These are phyloP conservation scores for Noctua janthe DNA, from an alignment of 2,888 invertebrate species.

Conservation along the genomic window DNA sequence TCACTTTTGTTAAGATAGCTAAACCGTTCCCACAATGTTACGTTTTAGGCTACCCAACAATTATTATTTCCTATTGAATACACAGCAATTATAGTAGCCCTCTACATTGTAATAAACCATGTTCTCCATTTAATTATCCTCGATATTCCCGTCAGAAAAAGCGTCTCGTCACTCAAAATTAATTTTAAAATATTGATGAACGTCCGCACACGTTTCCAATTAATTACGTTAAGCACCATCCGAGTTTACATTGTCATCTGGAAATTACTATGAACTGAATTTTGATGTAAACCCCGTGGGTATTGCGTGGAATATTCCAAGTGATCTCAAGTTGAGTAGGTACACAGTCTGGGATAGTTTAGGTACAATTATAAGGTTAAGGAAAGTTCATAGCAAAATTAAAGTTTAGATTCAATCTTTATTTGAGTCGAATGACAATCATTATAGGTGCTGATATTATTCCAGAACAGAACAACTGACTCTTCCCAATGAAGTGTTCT, in stretches of 20 bases:
- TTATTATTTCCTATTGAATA: not conserved
- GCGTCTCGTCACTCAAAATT: conserved; percentile 38
- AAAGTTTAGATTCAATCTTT: not conserved
- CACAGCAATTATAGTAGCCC: conserved; percentile 1
- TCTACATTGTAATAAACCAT: conserved; percentile 8
- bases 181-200: conserved; percentile 56
- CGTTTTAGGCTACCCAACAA: not conserved
- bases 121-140: conserved; percentile 34
- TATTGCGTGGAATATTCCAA: conserved; percentile 2
- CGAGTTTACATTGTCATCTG: conserved; percentile 49
- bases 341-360: not conserved
- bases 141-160: conserved; percentile 31
- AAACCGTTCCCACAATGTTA: not conserved
- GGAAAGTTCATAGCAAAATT: not conserved
- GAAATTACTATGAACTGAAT: conserved; percentile 37
- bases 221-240: conserved; percentile 48
- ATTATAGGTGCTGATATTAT: not conserved
- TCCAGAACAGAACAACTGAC: not conserved
- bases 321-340: not conserved
- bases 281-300: not conserved
- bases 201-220: conserved; percentile 49
- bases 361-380: not conserved
- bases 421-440: not conserved
- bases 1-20: not conserved
- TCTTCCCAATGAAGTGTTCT: not conserved